Base-by-base conservation (phyloP, 2,797 vertebrate species). In the Ambastaia sidthimunki region DNA sequence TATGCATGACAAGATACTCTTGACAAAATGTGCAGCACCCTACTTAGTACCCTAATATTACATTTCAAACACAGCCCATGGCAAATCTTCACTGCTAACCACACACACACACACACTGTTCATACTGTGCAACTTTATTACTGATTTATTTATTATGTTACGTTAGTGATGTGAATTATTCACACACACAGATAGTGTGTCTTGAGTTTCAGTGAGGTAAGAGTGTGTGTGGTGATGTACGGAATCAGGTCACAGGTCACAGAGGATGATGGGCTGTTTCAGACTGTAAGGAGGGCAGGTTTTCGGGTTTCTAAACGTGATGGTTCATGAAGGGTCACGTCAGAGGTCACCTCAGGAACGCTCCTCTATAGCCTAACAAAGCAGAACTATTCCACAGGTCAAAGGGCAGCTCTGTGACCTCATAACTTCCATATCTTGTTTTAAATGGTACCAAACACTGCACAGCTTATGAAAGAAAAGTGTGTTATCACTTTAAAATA, bases 131-230 rank as follows among this genome's bases (percentile, higher is more conserved):
- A 21, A 66, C 59, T 37, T 67, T 19, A 71, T 79, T 81, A 75
- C 23, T 74, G 52, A 81, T 21, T 54, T 76, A 73, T 74, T 78
- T 67, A 54, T 75, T 62, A 57, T 12, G 15, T 70, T 62, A 57
- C n/a, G 15, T 70, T 28, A 75, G 50, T 31, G 31, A 19, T 81
- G 16, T 69, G n/a, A 81, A 82, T 81, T 69, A 77, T 74, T 82
- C 52, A 84, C 65, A 70, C 52, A 7, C 57, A 50, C n/a, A n/a
- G 50, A 73, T 54, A 9, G 31, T 44, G 9, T 59, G 50, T 77
- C 78, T 71, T 80, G 18, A 34, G 74, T 59, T 73, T 76, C 31
- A 65, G 65, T 59, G 57, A 25, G 54, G 63, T 72, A 50, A 34
- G 70, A 71, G 74, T 54, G 13, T 70, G 48, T 75, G 71, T 62